These are phyloP conservation scores for Rotaria sp. DNA, from an alignment of 2,888 invertebrate species.

Conservation along the genomic window DNA sequence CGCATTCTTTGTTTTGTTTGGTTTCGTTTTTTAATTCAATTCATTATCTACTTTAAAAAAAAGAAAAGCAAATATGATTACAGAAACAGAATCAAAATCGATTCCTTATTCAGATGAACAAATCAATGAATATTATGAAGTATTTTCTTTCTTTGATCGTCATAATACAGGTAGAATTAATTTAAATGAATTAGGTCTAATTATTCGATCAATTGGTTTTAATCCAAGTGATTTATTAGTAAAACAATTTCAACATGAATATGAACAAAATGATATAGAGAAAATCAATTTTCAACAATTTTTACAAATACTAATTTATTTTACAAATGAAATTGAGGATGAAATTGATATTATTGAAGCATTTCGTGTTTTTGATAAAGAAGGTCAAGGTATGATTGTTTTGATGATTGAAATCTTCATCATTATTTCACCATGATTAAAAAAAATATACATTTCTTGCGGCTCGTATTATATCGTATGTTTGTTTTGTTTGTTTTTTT, in stretches of 20 bases:
- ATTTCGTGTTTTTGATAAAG: slow-evolving; percentile 30
- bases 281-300: slow-evolving; percentile 26
- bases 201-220: slow-evolving; percentile 4
- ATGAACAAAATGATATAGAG: background rate
- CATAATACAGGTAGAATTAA: background rate
- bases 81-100: background rate
- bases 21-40: too few relatives aligned
- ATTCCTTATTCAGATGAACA: background rate
- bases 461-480: background rate
- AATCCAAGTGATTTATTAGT: background rate
- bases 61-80: background rate
- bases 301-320: background rate
- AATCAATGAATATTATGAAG: background rate
- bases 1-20: background rate
- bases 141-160: background rate
- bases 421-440: background rate
- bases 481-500: too few relatives aligned
- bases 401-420: background rate
- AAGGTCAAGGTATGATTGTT: slow-evolving; percentile 20
- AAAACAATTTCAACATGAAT: background rate
- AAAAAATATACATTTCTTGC: background rate
- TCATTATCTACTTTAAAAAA: too few relatives aligned
- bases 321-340: slow-evolving; percentile 6
- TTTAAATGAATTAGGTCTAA: background rate
- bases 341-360: slow-evolving; percentile 14